Percentiles rank a stretch among this genome's conserved stretches.
Evolutionary conservation across 53 echinoderm and acorn worm genomes (phyloP).

Genomic region (Patiria pectinifera): DNA sequence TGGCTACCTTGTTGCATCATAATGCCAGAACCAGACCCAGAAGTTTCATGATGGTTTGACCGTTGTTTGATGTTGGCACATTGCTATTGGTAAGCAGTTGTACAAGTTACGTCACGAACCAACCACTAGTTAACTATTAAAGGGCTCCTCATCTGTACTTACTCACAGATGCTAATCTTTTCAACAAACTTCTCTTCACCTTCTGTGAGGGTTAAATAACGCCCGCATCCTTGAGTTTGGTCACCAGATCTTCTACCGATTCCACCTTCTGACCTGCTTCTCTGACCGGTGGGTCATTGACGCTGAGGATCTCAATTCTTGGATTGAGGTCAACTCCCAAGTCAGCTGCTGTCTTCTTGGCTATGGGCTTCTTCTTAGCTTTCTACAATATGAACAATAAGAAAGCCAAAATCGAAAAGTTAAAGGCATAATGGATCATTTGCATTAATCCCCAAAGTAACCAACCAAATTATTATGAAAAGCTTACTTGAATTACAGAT

Average conservation of each 20-base stretch:
- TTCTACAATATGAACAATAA: conserved; percentile 67
- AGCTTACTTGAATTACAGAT: too few relatives aligned
- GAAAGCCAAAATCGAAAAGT: background rate
- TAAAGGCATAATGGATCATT: too few relatives aligned
- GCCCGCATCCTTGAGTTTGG: conserved; percentile 90
- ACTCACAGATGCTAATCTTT: background rate
- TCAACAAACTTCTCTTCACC: background rate
- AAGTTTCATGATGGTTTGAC: too few relatives aligned
- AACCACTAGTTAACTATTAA: too few relatives aligned
- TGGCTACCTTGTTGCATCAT: too few relatives aligned
- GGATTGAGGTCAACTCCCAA: conserved; percentile 82
- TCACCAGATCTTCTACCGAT: conserved; percentile 80
- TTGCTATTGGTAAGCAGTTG: too few relatives aligned
- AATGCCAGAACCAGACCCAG: too few relatives aligned
- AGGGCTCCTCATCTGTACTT: too few relatives aligned
- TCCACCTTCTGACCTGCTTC: conserved; percentile 98
- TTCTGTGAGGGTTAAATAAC: conserved; percentile 52
- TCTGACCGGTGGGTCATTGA: conserved; percentile 90
- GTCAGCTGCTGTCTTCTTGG: conserved; percentile 88
- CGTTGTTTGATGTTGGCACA: too few relatives aligned
- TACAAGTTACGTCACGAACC: too few relatives aligned
- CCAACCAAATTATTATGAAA: too few relatives aligned
- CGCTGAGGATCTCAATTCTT: conserved; percentile 70
- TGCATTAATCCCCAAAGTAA: too few relatives aligned
- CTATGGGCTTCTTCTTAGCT: conserved; percentile 99